Evolutionary conservation across 2,888 invertebrate genomes (phyloP).

Genomic region (Leptopilina drosophilae): DNA sequence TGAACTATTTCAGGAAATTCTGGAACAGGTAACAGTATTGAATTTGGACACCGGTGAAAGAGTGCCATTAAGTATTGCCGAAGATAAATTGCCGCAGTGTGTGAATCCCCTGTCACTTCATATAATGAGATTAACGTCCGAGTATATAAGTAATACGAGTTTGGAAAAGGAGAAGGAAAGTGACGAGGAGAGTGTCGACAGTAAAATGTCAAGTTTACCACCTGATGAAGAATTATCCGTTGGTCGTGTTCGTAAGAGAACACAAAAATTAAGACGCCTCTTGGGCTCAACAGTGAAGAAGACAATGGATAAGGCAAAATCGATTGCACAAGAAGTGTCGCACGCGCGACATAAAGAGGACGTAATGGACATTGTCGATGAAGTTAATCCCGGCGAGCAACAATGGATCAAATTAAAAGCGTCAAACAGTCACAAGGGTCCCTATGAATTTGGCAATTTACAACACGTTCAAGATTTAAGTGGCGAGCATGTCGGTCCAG

Average conservation of each 20-base stretch:
- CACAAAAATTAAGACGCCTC: slow-evolving; percentile 85
- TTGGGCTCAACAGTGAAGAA: slow-evolving; percentile 93
- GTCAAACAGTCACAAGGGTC: slow-evolving; percentile 96
- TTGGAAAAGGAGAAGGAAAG: slow-evolving; percentile 85
- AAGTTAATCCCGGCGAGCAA: slow-evolving; percentile 86
- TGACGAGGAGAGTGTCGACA: slow-evolving; percentile 86
- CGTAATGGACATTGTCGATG: slow-evolving; percentile 90
- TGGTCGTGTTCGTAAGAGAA: slow-evolving; percentile 78
- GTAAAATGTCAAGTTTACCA: slow-evolving; percentile 80
- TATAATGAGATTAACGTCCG: slow-evolving; percentile 94
- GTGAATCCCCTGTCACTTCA: slow-evolving; percentile 96
- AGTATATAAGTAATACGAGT: slow-evolving; percentile 87
- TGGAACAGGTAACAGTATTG: slow-evolving; percentile 92
- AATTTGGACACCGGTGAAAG: slow-evolving; percentile 92
- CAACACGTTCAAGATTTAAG: slow-evolving; percentile 93
- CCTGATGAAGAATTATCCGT: slow-evolving; percentile 78
- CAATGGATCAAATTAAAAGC: slow-evolving; percentile 92
- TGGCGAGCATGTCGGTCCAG: slow-evolving; percentile 92
- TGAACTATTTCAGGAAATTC: slow-evolving; percentile 83
- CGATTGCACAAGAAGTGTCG: slow-evolving; percentile 91
- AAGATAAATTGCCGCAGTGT: slow-evolving; percentile 93
- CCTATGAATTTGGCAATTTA: slow-evolving; percentile 95
- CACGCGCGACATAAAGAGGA: slow-evolving; percentile 93
- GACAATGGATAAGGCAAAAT: slow-evolving; percentile 94
- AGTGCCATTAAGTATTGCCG: slow-evolving; percentile 95